Conservation (phyloP, 2,888 invertebrate species). For the Brachylomia viminalis region DNA sequence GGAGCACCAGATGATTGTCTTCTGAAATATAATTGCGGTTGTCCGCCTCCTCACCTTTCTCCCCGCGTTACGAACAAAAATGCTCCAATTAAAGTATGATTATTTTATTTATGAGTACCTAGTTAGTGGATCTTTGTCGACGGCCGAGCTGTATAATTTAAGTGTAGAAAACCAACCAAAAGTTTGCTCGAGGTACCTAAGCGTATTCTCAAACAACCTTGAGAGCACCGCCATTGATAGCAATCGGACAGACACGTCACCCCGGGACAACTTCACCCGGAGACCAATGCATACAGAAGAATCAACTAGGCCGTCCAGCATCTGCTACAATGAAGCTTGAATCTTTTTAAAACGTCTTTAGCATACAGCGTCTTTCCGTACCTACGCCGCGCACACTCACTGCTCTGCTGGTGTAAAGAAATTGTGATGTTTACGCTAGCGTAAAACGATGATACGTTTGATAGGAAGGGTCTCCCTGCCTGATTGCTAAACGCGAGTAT, state of each 20-base stretch:
- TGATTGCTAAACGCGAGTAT: neutral
- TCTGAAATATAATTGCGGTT: neutral
- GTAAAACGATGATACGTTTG: neutral
- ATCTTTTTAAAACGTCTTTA: neutral
- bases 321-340: neutral
- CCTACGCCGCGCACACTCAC: neutral
- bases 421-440: neutral
- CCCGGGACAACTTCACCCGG: too few species aligned
- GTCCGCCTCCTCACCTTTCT: neutral
- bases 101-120: slow-evolving; percentile 6
- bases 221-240: neutral
- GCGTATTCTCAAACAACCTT: neutral
- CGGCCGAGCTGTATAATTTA: neutral
- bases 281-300: too few species aligned
- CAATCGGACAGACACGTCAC: neutral
- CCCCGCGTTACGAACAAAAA: neutral
- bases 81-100: slow-evolving; percentile 14
- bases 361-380: neutral
- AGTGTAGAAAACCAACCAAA: neutral
- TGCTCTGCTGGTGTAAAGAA: neutral
- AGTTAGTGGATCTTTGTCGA: neutral
- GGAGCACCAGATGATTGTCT: neutral
- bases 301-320: neutral
- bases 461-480: neutral
- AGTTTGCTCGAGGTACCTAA: too few species aligned